Evolutionary conservation across 2,797 vertebrate genomes (phyloP).

Genomic region (Takifugu rubripes): DNA sequence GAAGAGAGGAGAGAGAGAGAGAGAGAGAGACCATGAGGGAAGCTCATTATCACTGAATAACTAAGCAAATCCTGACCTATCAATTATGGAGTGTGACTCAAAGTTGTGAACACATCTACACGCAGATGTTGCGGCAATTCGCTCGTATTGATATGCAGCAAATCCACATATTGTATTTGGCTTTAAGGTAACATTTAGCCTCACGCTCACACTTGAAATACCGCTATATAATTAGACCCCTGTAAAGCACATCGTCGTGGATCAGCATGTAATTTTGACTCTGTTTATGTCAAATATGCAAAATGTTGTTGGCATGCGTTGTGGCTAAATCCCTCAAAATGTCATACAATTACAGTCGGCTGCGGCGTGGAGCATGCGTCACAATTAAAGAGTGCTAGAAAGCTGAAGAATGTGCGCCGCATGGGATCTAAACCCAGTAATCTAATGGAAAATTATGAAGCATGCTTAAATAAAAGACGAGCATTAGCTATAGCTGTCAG

Average conservation of each 20-base stretch:
- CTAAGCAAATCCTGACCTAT: slow-evolving; percentile 45
- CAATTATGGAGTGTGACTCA: slow-evolving; percentile 68
- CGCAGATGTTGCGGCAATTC: slow-evolving; percentile 57
- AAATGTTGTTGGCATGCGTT: slow-evolving; percentile 8
- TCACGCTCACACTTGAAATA: slow-evolving; percentile 17
- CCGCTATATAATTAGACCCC: slow-evolving; percentile 16
- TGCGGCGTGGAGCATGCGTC: slow-evolving; percentile 11
- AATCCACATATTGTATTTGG: slow-evolving; percentile 30
- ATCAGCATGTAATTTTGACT: slow-evolving; percentile 12
- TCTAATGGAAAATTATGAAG: slow-evolving; percentile 57
- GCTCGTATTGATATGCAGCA: slow-evolving; percentile 28
- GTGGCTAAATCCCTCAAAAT: slow-evolving; percentile 27
- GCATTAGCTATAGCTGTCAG: slow-evolving; percentile 65
- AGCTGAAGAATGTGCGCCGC: slow-evolving; percentile 24
- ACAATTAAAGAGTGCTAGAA: slow-evolving; percentile 22
- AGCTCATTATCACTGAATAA: slow-evolving; percentile 71
- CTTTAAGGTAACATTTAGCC: slow-evolving; percentile 29
- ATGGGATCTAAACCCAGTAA: slow-evolving; percentile 41
- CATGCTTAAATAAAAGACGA: slow-evolving; percentile 55
- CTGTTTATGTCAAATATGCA: slow-evolving; percentile 15
- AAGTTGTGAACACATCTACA: slow-evolving; percentile 58
- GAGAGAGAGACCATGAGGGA: slow-evolving; percentile 14
- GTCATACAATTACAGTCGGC: slow-evolving; percentile 22
- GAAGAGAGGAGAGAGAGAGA: slow-evolving; percentile 16
- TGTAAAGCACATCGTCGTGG: slow-evolving; percentile 14